Evolutionary conservation across 2,888 invertebrate genomes (phyloP).

Genomic region (Allophyes oxyacanthae): DNA sequence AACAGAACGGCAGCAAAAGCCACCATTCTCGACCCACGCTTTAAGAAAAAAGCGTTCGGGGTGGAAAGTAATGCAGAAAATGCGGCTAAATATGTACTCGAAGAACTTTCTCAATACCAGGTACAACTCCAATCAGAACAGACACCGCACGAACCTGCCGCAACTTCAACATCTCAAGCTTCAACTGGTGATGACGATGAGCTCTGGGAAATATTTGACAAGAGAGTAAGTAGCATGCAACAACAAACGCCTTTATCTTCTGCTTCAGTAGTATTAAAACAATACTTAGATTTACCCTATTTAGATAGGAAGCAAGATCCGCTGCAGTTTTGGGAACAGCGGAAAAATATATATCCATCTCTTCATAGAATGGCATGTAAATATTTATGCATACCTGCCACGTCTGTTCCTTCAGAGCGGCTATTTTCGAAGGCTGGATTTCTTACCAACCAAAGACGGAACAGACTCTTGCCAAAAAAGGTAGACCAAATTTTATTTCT

Average conservation of each 20-base stretch:
- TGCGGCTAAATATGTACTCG: constrained; percentile 39
- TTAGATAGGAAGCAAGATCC: constrained; percentile 29
- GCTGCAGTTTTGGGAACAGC: constrained; percentile 15
- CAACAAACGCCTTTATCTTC: constrained; percentile 16
- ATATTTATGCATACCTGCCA: constrained; percentile 9
- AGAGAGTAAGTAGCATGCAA: too few species aligned
- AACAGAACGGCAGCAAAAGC: constrained; percentile 51
- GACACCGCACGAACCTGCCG: too few species aligned
- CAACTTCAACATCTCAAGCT: too few species aligned
- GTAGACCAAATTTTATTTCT: constrained; percentile 18
- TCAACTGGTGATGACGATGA: too few species aligned
- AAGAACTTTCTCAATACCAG: constrained; percentile 45
- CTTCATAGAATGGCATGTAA: constrained; percentile 11
- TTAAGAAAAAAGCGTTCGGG: constrained; percentile 49
- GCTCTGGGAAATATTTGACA: too few species aligned
- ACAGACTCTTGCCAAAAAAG: too few species aligned
- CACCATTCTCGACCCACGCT: constrained; percentile 49
- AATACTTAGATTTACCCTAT: constrained; percentile 46
- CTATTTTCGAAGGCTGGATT: constrained; percentile 15
- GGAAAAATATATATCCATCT: constrained; percentile 16
- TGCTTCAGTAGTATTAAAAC: constrained; percentile 38
- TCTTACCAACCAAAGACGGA: constrained; percentile 10
- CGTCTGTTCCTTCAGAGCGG: constrained; percentile 11
- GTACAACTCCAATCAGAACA: too few species aligned
- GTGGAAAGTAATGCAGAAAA: constrained; percentile 47